Percentiles rank a stretch among this genome's conserved stretches.
These are phyloP conservation scores for Mnemiopsis leidyi DNA, from an alignment of 37 sponge, comb jelly and placozoan genomes.

Conservation along the genomic window DNA sequence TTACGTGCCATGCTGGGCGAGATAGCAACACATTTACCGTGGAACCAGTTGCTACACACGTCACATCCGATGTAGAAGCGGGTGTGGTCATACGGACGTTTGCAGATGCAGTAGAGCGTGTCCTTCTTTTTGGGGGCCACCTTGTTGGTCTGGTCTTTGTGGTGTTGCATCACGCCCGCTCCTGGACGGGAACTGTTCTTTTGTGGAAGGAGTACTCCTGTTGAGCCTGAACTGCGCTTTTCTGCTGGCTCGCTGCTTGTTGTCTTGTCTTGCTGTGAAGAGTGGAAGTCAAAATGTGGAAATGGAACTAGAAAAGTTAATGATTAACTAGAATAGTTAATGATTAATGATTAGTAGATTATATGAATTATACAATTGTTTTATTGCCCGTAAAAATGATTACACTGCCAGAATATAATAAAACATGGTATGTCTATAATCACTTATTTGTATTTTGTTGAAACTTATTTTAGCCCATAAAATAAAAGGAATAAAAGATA, in stretches of 20 bases:
- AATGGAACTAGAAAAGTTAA: too few species aligned
- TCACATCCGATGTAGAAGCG: conserved; percentile 61
- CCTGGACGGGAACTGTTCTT: neutral
- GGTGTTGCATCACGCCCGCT: conserved; percentile 33
- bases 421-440: too few species aligned
- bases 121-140: conserved; percentile 54
- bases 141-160: conserved; percentile 60
- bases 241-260: neutral
- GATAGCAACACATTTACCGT: conserved; percentile 50
- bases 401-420: too few species aligned
- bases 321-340: too few species aligned
- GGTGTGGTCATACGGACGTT: conserved; percentile 59
- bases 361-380: too few species aligned
- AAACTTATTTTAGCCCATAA: too few species aligned
- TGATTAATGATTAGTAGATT: too few species aligned
- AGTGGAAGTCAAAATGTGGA: too few species aligned
- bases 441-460: too few species aligned
- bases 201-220: neutral
- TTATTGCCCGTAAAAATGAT: too few species aligned
- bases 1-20: conserved; percentile 51
- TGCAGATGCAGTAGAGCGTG: conserved; percentile 59
- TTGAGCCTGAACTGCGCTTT: neutral
- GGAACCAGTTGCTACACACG: conserved; percentile 65
- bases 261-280: neutral
- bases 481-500: too few species aligned